Evolutionary conservation across 2,888 invertebrate species (phyloP).

Genomic region (Harmothoe impar): DNA sequence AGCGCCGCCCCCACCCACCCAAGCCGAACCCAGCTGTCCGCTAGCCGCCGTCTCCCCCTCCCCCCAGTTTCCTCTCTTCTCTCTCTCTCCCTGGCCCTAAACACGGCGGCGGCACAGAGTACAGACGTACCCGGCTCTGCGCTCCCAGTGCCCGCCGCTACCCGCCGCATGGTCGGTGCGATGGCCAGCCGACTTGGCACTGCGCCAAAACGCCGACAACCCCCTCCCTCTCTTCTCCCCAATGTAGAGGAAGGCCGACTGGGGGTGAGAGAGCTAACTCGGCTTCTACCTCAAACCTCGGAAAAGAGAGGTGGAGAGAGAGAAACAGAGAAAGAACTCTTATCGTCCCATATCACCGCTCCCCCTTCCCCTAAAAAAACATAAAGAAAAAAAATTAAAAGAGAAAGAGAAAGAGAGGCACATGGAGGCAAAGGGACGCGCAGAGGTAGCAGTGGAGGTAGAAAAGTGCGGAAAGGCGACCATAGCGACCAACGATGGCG

Average conservation of each 20-base stretch:
- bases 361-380: too few species aligned
- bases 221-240: background rate
- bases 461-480: background rate
- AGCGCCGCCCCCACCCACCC: slow-evolving; percentile 2
- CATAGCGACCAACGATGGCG: slow-evolving; percentile 35
- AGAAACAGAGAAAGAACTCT: too few species aligned
- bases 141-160: background rate
- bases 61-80: background rate
- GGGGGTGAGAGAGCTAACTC: too few species aligned
- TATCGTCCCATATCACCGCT: too few species aligned
- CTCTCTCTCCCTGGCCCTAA: slow-evolving; percentile 2
- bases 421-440: background rate
- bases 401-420: too few species aligned
- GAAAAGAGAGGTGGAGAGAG: too few species aligned
- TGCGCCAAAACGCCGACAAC: background rate
- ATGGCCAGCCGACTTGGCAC: background rate
- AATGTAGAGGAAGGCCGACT: too few species aligned
- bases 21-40: background rate
- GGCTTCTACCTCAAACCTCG: too few species aligned
- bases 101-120: background rate
- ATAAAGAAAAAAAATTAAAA: too few species aligned
- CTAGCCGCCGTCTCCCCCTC: background rate
- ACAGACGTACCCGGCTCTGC: background rate
- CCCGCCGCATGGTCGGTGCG: slow-evolving; percentile 29
- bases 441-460: background rate